Evolutionary conservation across 2,888 invertebrate genomes (phyloP).

Genomic region (Steinernema carpocapsae): DNA sequence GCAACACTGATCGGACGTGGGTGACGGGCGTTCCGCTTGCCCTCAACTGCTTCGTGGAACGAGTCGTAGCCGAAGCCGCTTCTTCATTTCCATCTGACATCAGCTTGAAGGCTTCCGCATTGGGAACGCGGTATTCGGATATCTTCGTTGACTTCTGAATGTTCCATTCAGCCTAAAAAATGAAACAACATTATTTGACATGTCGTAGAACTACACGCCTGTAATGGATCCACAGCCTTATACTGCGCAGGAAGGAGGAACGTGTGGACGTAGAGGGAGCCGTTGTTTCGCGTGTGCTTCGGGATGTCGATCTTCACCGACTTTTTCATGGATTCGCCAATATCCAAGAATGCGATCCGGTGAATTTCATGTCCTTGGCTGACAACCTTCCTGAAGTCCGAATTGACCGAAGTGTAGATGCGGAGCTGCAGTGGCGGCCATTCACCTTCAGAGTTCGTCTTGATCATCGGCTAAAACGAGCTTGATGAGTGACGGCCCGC

Average conservation of each 20-base stretch:
- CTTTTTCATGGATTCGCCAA: slow-evolving; percentile 40
- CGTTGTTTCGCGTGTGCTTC: slow-evolving; percentile 78
- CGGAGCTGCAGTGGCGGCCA: slow-evolving; percentile 57
- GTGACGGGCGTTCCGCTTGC: slow-evolving; percentile 54
- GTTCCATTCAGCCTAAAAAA: slow-evolving; percentile 46
- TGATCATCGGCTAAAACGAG: slow-evolving; percentile 47
- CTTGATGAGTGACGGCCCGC: neutral
- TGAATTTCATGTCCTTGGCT: slow-evolving; percentile 34
- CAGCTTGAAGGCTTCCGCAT: slow-evolving; percentile 63
- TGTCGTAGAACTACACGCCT: slow-evolving; percentile 13
- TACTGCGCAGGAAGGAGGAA: slow-evolving; percentile 73
- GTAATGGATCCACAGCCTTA: slow-evolving; percentile 46
- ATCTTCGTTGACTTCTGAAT: slow-evolving; percentile 48
- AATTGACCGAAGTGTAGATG: slow-evolving; percentile 47
- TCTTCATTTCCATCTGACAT: slow-evolving; percentile 41
- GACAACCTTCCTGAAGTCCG: neutral
- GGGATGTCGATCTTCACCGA: slow-evolving; percentile 38
- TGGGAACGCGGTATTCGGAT: slow-evolving; percentile 64
- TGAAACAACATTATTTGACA: neutral
- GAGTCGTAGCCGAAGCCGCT: slow-evolving; percentile 9
- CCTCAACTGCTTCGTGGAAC: slow-evolving; percentile 20
- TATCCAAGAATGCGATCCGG: slow-evolving; percentile 38
- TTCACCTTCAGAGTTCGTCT: slow-evolving; percentile 42
- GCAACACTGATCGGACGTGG: slow-evolving; percentile 68
- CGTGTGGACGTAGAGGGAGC: slow-evolving; percentile 81